phyloP scores from a whole-genome alignment of 2,888 invertebrate genomes.

The Ophion costatus region DNA sequence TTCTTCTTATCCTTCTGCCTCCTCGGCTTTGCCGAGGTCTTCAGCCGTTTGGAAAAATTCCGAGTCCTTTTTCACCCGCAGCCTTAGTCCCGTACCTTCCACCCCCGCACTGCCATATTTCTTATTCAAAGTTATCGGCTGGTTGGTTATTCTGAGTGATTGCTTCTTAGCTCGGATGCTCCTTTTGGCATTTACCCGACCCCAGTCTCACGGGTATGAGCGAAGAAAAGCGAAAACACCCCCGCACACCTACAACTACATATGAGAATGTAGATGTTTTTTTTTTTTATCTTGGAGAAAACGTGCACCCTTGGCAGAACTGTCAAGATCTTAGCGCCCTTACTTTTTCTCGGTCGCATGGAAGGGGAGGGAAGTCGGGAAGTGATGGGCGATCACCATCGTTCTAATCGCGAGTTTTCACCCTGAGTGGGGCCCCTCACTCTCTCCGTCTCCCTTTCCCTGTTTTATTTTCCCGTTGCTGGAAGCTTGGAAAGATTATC shows the following conservation, averaged over 20 bases:
- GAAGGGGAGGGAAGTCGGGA: background rate
- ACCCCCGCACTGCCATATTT: slow-evolving; percentile 70
- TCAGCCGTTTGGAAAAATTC: slow-evolving; percentile 44
- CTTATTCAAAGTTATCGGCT: slow-evolving; percentile 78
- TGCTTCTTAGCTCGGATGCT: slow-evolving; percentile 62
- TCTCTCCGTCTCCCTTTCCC: too few species aligned
- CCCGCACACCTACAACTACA: slow-evolving; percentile 42
- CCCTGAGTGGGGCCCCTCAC: too few species aligned
- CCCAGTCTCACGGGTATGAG: too few species aligned
- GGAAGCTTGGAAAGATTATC: too few species aligned
- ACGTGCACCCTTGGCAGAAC: background rate
- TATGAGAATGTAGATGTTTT: slow-evolving; percentile 1
- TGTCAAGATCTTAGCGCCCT: slow-evolving; percentile 39
- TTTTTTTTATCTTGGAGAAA: background rate
- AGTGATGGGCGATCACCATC: too few species aligned
- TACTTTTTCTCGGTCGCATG: slow-evolving; percentile 42
- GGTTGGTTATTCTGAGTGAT: slow-evolving; percentile 76
- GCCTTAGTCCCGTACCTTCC: slow-evolving; percentile 23
- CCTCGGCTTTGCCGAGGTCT: slow-evolving; percentile 33
- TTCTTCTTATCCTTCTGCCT: slow-evolving; percentile 49
- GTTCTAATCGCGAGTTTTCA: too few species aligned
- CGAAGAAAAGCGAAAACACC: background rate
- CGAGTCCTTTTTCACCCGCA: slow-evolving; percentile 58
- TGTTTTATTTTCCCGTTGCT: too few species aligned
- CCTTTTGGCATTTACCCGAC: too few species aligned